phyloP scores from a whole-genome alignment of 2,113 vertebrate genomes.

The Fregetta grallaria region DNA sequence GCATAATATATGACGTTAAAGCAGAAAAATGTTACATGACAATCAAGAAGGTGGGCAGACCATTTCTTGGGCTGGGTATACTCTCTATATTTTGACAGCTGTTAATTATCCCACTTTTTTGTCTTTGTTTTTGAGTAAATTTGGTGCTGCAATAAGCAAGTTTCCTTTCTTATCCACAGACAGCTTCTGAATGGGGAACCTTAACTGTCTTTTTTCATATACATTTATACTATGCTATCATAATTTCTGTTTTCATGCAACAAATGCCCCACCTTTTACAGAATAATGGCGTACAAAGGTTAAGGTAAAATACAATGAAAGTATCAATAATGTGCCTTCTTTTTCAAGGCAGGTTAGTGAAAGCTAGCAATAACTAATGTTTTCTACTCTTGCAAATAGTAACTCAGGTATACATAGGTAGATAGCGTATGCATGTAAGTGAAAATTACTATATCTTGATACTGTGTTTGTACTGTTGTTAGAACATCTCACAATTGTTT shows the following conservation, averaged over 20 bases:
- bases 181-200: neutral
- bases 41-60: neutral
- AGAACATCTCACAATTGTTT: neutral
- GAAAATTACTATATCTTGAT: neutral
- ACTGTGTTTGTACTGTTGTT: neutral
- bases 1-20: neutral
- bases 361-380: neutral
- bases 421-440: neutral
- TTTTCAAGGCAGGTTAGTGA: neutral
- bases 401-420: neutral
- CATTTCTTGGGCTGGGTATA: rapidly evolving
- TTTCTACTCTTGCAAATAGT: neutral
- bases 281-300: neutral
- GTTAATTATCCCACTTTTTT: neutral
- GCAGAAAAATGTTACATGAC: neutral
- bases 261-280: neutral
- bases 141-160: neutral
- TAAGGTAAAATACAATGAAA: neutral
- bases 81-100: neutral
- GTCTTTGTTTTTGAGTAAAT: neutral
- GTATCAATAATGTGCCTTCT: neutral
- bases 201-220: neutral
- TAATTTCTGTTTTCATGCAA: neutral
- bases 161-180: neutral
- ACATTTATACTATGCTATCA: neutral